phyloP scores from a whole-genome alignment of 2,888 invertebrate genomes.

The Orthosia cruda region DNA sequence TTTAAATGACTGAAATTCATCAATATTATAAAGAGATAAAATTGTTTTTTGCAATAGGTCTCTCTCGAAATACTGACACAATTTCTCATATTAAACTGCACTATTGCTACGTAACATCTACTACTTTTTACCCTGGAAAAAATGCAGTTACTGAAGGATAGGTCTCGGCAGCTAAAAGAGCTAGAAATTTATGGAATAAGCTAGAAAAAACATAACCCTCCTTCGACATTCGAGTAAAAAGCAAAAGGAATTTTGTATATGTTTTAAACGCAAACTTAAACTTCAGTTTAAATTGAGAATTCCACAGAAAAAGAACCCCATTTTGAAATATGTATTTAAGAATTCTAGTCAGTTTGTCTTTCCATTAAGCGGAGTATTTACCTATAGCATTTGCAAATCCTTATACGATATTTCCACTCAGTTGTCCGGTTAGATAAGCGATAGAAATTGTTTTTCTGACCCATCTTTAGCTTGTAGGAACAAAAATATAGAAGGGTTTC shows the following conservation, averaged over 20 bases:
- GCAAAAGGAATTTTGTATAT: too few species aligned
- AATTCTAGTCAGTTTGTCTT: background rate
- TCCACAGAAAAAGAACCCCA: background rate
- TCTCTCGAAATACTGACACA: background rate
- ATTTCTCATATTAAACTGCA: too few species aligned
- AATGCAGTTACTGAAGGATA: too few species aligned
- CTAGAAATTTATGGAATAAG: too few species aligned
- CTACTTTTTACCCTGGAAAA: too few species aligned
- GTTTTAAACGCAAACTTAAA: background rate
- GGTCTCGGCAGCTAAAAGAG: too few species aligned
- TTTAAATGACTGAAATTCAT: too few species aligned
- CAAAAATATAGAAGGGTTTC: too few species aligned
- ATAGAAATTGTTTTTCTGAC: conserved; percentile 7
- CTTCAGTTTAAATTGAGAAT: background rate
- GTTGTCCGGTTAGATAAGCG: conserved; percentile 10
- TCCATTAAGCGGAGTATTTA: conserved; percentile 7
- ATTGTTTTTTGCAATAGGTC: background rate
- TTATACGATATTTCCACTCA: conserved; percentile 25
- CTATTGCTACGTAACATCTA: too few species aligned
- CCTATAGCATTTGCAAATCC: conserved; percentile 11
- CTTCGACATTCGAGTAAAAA: too few species aligned
- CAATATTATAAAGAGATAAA: too few species aligned
- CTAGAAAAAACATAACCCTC: too few species aligned
- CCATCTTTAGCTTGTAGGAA: background rate
- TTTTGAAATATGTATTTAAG: background rate